A percentile compares a stretch with the other conserved stretches of the same genome.
These are phyloP conservation scores for Megalurothrips usitatus DNA, from an alignment of 2,888 invertebrate genomes.

Conservation along the genomic window DNA sequence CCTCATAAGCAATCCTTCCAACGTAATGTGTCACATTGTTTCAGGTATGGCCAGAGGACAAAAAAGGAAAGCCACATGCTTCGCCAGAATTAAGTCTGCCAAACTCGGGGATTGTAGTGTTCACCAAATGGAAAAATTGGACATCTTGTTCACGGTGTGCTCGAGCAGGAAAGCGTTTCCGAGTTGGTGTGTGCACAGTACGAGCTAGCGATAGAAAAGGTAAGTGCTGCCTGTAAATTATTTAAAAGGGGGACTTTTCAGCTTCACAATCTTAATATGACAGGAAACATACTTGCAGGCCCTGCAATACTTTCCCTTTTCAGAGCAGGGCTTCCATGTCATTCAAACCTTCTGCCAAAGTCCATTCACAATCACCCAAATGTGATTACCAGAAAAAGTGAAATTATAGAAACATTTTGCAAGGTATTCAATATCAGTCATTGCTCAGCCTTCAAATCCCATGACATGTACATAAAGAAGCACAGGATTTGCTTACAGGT, in stretches of 20 bases:
- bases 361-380: constrained; percentile 45
- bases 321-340: constrained; percentile 56
- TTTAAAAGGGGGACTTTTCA: not conserved
- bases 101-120: constrained; percentile 47
- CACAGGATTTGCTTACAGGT: not conserved
- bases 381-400: constrained; percentile 50
- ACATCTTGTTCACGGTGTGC: constrained; percentile 60
- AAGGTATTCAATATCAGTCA: constrained; percentile 48
- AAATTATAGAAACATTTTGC: constrained; percentile 55
- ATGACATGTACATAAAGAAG: too few relatives aligned
- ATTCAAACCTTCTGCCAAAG: constrained; percentile 52
- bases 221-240: constrained; percentile 39
- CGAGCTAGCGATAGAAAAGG: constrained; percentile 42
- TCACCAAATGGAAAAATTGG: constrained; percentile 61
- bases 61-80: constrained; percentile 43
- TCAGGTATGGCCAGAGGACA: not conserved
- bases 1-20: not conserved
- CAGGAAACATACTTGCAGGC: not conserved
- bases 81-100: constrained; percentile 40
- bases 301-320: constrained; percentile 46
- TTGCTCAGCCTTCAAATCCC: constrained; percentile 29
- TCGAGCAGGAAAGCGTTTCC: constrained; percentile 53
- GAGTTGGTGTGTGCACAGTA: constrained; percentile 50
- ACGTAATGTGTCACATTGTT: not conserved
- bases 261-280: constrained; percentile 30